Percentiles rank a stretch among this genome's conserved stretches.
Conservation (phyloP, 2,888 invertebrate species). For the Mythimna loreyi region DNA sequence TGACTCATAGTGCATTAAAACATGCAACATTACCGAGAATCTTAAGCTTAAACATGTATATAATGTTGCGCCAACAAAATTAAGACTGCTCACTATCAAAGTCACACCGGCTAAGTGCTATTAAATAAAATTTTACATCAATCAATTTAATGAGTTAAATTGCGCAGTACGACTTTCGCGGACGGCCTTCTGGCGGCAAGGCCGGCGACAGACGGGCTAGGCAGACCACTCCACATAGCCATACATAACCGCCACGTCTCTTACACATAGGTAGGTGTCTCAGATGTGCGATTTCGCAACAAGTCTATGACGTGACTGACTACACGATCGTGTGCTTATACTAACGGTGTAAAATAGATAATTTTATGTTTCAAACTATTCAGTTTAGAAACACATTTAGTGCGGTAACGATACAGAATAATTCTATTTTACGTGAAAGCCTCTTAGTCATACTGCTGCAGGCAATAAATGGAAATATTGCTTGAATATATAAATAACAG, state of each 20-base stretch:
- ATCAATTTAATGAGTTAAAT: slow-evolving; percentile 73
- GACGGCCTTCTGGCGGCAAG: slow-evolving; percentile 82
- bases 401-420: slow-evolving; percentile 40
- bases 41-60: slow-evolving; percentile 29
- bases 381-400: slow-evolving; percentile 42
- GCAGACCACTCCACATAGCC: slow-evolving; percentile 64
- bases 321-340: slow-evolving; percentile 46
- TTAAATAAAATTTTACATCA: slow-evolving; percentile 73
- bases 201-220: slow-evolving; percentile 84
- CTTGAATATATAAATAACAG: too few relatives aligned
- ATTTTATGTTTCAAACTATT: slow-evolving; percentile 41
- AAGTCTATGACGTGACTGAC: slow-evolving; percentile 46
- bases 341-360: slow-evolving; percentile 48
- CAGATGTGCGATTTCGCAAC: slow-evolving; percentile 54
- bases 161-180: slow-evolving; percentile 75
- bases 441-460: slow-evolving; percentile 30
- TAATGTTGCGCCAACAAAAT: slow-evolving; percentile 43
- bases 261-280: slow-evolving; percentile 45
- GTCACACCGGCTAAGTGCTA: slow-evolving; percentile 65
- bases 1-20: slow-evolving; percentile 38
- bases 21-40: slow-evolving; percentile 4
- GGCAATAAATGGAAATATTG: slow-evolving; percentile 36
- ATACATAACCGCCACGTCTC: slow-evolving; percentile 45
- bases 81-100: slow-evolving; percentile 47
- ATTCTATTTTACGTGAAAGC: slow-evolving; percentile 40